These are phyloP conservation scores for Perithous albicinctus DNA, from an alignment of 2,888 invertebrate genomes.

Conservation along the genomic window DNA sequence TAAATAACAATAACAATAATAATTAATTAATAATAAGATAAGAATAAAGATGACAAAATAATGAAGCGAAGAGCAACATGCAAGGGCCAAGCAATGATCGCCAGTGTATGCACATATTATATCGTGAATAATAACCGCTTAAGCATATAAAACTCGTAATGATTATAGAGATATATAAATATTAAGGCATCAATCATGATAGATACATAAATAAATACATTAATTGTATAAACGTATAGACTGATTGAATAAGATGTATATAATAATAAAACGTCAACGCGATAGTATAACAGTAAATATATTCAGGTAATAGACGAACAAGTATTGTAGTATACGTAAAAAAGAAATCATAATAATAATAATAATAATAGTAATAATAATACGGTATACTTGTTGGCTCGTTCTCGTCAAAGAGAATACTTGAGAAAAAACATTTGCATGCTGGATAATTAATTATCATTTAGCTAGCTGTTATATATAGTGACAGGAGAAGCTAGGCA, in stretches of 20 bases:
- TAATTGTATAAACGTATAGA: conserved; percentile 61
- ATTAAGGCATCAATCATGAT: conserved; percentile 48
- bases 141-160: conserved; percentile 60
- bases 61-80: conserved; percentile 83
- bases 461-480: conserved; percentile 84
- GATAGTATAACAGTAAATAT: conserved; percentile 40
- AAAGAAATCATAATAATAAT: conserved; percentile 47
- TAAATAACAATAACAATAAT: conserved; percentile 43
- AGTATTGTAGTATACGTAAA: conserved; percentile 28
- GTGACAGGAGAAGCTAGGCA: conserved; percentile 85
- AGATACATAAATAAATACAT: conserved; percentile 59
- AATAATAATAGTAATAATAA: conserved; percentile 40
- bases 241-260: conserved; percentile 43
- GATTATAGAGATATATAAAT: conserved; percentile 27
- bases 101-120: conserved; percentile 76
- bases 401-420: conserved; percentile 48
- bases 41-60: conserved; percentile 79
- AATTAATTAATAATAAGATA: conserved; percentile 46
- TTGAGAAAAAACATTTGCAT: conserved; percentile 77
- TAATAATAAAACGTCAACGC: conserved; percentile 56
- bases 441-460: conserved; percentile 80
- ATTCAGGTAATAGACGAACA: conserved; percentile 31
- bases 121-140: conserved; percentile 60
- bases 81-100: conserved; percentile 81
- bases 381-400: conserved; percentile 46